Base-by-base conservation (phyloP, 1,140 invertebrate species). In the Anastrepha obliqua region DNA sequence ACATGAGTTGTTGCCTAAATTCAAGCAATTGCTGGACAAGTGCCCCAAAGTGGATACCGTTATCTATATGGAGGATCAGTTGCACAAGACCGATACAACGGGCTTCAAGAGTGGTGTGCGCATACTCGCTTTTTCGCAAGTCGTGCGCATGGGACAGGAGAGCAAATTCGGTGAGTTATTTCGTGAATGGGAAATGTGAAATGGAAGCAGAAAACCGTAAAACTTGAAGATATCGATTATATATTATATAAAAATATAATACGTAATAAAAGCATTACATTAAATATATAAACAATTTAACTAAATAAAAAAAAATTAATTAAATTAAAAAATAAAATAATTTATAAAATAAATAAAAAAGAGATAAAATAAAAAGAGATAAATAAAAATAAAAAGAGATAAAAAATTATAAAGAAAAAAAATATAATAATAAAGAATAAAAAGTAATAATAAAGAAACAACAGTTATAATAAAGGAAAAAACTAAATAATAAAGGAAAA, bases 11-110 rank as follows among this genome's bases (percentile, higher is more conserved):
- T 93, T 99, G 90, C 97, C 97, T 20, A 99, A 99, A 94, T 97
- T 99, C 93, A 97, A 96, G 92, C 95, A 95, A 51, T 95, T 98
- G 85, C 93, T 98, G 29, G 92, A 94, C 3, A 95, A 95, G 90
- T 96, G 96, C 20, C 96, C 96, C 0, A 94, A 94, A 55, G 96
- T 98, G 1, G 95, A 96, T 89, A 97, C 96, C 87, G 94, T 99
- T 20, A 96, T 99, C 90, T 98, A 96, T 90, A 98, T 99, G 96
- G 97, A 98, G 93, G 97, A 98, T 94, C 97, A 97, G 90, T 93
- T 98, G 85, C 95, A 96, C 88, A 93, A 94, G 74, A 96, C 96
- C 0, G 95, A 97, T 20, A 95, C 94, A 8, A 94, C 91, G 11
- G 96, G 95, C 4, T 97, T 95, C 90, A 96, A 97, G 91, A 95